Conservation (phyloP, 2,113 vertebrate genomes). For the Antennarius striatus region DNA sequence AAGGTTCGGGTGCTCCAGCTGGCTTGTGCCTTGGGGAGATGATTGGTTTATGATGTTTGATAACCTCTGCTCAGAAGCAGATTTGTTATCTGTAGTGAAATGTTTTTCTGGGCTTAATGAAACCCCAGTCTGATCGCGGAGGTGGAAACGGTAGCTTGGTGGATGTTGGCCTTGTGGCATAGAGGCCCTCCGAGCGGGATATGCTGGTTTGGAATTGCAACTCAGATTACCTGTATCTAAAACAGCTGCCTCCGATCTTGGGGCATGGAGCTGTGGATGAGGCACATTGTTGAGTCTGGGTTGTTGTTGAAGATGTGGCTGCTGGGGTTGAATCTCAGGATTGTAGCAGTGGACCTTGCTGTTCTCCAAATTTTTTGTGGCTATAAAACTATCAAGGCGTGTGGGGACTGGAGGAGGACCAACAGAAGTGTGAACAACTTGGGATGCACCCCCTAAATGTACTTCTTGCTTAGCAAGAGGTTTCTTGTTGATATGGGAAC, state of each 20-base stretch:
- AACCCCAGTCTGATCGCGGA: conserved; percentile 34
- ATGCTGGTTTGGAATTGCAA: conserved; percentile 47
- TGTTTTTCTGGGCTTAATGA: conserved; percentile 50
- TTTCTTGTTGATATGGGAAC: conserved; percentile 48
- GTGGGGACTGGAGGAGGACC: conserved; percentile 69
- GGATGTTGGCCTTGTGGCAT: conserved; percentile 43
- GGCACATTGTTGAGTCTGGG: conserved; percentile 33
- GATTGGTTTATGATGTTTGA: conserved; percentile 54
- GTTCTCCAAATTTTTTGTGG: conserved; percentile 71
- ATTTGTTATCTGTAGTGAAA: conserved; percentile 50
- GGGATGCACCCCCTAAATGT: conserved; percentile 8
- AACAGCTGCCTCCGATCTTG: conserved; percentile 36
- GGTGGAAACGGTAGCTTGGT: conserved; percentile 39
- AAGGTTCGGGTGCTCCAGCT: conserved; percentile 66
- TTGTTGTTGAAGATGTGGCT: conserved; percentile 47
- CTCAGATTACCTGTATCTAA: neutral
- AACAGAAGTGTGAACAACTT: conserved; percentile 16
- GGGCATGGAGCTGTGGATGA: conserved; percentile 16
- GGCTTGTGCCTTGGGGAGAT: conserved; percentile 59
- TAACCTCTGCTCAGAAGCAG: conserved; percentile 58
- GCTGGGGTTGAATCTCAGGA: conserved; percentile 42
- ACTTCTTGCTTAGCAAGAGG: conserved; percentile 39
- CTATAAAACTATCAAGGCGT: conserved; percentile 67
- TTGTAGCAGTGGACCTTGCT: conserved; percentile 38
- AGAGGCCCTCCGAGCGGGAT: conserved; percentile 46